Percentiles rank a stretch among this genome's conserved stretches.
Conservation (phyloP, 2,888 invertebrate species). For the Gymnosoma rotundatum region DNA sequence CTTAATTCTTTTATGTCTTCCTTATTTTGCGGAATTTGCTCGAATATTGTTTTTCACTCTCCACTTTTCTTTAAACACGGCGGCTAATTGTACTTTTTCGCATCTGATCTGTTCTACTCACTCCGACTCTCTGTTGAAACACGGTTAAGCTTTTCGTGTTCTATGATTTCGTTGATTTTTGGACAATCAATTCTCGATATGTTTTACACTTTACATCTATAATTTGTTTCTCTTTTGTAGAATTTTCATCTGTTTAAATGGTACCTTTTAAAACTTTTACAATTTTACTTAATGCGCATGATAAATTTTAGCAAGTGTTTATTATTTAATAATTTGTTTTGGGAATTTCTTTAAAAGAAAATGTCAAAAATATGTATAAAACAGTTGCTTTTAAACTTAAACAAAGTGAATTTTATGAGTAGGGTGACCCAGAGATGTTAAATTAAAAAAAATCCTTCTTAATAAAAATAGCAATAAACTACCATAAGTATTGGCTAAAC, state of each 20-base stretch:
- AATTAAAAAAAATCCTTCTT: no score
- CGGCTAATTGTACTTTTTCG: constrained; percentile 31
- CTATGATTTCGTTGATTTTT: constrained; percentile 3
- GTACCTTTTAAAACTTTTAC: constrained; percentile 25
- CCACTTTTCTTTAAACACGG: constrained; percentile 25
- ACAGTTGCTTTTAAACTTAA: not conserved
- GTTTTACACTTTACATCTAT: constrained; percentile 36
- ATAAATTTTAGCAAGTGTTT: constrained; percentile 29
- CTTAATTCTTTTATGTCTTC: constrained; percentile 6
- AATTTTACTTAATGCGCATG: constrained; percentile 51
- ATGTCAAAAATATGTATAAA: constrained; percentile 13
- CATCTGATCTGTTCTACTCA: constrained; percentile 48
- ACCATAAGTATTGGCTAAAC: no score
- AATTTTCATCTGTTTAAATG: constrained; percentile 27
- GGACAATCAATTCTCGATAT: constrained; percentile 23
- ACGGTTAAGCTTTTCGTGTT: constrained; percentile 11
- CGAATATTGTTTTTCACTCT: constrained; percentile 43
- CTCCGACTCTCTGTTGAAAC: constrained; percentile 34
- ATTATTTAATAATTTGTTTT: constrained; percentile 45
- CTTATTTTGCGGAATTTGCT: constrained; percentile 46
- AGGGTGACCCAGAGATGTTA: constrained; percentile 20
- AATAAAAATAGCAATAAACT: no score
- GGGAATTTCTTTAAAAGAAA: constrained; percentile 34
- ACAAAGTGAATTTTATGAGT: not conserved
- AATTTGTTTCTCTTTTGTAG: constrained; percentile 22